Evolutionary conservation across 2,888 invertebrate genomes (phyloP).

Genomic region (Protophormia terraenovae): DNA sequence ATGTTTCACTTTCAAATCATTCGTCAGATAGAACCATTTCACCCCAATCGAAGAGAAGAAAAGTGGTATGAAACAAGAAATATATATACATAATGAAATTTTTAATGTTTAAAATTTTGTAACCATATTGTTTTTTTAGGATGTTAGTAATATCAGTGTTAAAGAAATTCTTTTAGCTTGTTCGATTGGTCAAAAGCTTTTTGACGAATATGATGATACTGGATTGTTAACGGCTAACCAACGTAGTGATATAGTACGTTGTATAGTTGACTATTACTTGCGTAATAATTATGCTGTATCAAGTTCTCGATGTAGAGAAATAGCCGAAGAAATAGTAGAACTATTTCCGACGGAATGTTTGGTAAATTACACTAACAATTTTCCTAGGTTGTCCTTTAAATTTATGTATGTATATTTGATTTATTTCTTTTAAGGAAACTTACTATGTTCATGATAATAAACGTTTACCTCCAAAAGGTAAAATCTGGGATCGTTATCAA

Average conservation of each 20-base stretch:
- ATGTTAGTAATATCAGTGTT: background rate
- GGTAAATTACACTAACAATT: conserved; percentile 9
- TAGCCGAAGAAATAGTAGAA: conserved; percentile 51
- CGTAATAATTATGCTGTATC: conserved; percentile 27
- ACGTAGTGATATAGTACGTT: conserved; percentile 50
- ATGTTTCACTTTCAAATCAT: background rate
- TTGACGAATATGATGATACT: conserved; percentile 1
- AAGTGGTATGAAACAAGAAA: background rate
- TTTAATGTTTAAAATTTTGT: background rate
- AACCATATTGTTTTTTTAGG: background rate
- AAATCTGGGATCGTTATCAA: conserved; percentile 55
- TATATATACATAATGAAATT: background rate
- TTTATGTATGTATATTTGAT: too few species aligned
- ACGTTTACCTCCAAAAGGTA: conserved; percentile 38
- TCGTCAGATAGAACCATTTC: background rate
- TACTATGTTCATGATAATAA: conserved; percentile 45
- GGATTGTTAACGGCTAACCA: conserved; percentile 24
- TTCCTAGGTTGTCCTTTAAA: background rate
- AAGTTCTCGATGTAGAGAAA: background rate
- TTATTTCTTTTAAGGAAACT: conserved; percentile 37
- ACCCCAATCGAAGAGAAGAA: background rate
- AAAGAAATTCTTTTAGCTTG: background rate
- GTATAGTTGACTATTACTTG: conserved; percentile 48
- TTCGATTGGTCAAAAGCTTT: background rate
- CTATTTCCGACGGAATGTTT: conserved; percentile 59